A percentile compares a stretch with the other conserved stretches of the same genome.
phyloP scores from a whole-genome alignment of 1,140 invertebrate species.

The Achatina immaculata region DNA sequence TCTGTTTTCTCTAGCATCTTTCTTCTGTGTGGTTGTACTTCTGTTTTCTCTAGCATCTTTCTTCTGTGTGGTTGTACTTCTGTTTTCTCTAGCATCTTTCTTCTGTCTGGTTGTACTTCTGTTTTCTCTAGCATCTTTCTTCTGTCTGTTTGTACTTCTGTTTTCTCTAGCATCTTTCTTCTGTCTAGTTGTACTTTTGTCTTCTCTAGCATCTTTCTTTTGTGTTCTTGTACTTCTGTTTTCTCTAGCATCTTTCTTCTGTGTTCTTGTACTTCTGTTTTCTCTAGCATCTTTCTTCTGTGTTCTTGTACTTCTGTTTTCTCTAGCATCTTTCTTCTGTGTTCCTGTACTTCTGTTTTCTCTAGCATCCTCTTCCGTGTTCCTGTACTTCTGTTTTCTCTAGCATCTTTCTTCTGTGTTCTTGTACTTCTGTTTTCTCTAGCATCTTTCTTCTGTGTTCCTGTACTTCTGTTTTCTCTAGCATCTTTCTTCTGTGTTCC shows the following conservation, averaged over 20 bases:
- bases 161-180: not conserved
- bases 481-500: not conserved
- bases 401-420: no score
- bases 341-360: not conserved
- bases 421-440: not conserved
- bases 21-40: no score
- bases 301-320: slow-evolving; percentile 10
- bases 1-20: no score
- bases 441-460: not conserved
- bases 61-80: no score
- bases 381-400: not conserved
- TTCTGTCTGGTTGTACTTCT: no score
- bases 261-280: not conserved
- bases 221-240: no score
- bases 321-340: not conserved
- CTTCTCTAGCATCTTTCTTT: no score
- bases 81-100: no score
- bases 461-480: slow-evolving; percentile 6
- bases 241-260: not conserved
- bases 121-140: no score
- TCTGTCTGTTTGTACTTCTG: no score
- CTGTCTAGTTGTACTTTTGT: not conserved
- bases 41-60: no score
- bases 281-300: not conserved
- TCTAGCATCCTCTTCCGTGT: not conserved